Conservation (phyloP, 2,797 vertebrate genomes). For the Tolypeutes matacus region DNA sequence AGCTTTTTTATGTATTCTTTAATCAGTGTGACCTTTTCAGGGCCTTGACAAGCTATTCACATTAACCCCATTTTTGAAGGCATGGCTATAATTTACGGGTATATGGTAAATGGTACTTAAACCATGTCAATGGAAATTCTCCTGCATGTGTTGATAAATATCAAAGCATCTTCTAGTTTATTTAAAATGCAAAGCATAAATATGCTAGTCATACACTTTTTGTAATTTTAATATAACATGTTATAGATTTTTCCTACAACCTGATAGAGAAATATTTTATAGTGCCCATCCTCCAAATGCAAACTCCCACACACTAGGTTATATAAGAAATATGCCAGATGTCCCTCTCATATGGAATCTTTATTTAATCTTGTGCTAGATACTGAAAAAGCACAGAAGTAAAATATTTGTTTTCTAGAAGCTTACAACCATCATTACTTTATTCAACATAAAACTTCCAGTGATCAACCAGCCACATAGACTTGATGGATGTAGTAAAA, state of each 20-base stretch:
- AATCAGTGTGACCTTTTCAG: background rate
- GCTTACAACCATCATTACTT: background rate
- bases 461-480: background rate
- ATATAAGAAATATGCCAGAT: background rate
- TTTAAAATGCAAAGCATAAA: background rate
- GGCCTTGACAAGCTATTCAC: background rate
- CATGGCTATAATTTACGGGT: background rate
- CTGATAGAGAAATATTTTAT: background rate
- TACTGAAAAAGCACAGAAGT: background rate
- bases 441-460: background rate
- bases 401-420: conserved; percentile 37
- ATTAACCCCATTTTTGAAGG: background rate
- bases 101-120: background rate
- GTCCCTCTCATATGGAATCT: background rate
- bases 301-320: background rate
- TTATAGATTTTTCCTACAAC: background rate
- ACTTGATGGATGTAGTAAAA: background rate
- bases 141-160: background rate
- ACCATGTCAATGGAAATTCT: background rate
- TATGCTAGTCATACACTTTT: background rate
- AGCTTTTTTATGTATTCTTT: background rate
- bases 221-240: background rate
- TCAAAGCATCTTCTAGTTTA: background rate
- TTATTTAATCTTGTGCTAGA: background rate
- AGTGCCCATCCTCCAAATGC: no score